These are phyloP conservation scores for Platysternon megacephalum DNA, from an alignment of 2,113 vertebrate species.

Conservation along the genomic window DNA sequence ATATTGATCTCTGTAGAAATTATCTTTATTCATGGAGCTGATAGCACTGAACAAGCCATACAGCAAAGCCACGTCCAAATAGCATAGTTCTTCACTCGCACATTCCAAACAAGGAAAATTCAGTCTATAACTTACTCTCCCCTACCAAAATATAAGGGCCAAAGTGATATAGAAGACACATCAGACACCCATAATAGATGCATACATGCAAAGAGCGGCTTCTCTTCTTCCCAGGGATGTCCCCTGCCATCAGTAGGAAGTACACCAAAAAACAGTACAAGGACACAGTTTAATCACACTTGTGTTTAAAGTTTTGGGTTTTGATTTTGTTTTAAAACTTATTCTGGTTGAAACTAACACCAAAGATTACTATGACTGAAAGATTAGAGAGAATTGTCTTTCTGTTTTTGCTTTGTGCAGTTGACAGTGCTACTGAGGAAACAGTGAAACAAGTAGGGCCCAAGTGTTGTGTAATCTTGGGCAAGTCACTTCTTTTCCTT, in stretches of 20 bases:
- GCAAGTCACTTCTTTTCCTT: not conserved
- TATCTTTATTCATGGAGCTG: not conserved
- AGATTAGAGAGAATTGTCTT: not conserved
- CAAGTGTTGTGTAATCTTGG: not conserved
- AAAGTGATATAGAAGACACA: not conserved
- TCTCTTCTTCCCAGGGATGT: not conserved
- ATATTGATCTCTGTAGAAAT: not conserved
- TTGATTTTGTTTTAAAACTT: not conserved
- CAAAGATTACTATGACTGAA: not conserved
- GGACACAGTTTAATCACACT: not conserved
- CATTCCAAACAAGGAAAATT: not conserved
- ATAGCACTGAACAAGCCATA: not conserved
- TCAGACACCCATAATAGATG: not conserved
- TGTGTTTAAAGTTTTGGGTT: not conserved
- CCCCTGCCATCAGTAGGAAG: not conserved
- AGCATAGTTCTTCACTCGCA: constrained; percentile 12
- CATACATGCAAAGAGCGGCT: not conserved
- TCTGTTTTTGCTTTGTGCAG: not conserved
- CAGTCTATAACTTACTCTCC: not conserved
- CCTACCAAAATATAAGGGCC: not conserved
- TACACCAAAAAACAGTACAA: not conserved
- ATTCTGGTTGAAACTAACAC: not conserved
- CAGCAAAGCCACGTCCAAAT: not conserved
- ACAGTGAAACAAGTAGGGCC: not conserved
- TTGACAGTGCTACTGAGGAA: not conserved